A percentile compares a stretch with the other conserved stretches of the same genome.
phyloP scores from a whole-genome alignment of 2,888 invertebrate species.

The Drosophila nigricruria region DNA sequence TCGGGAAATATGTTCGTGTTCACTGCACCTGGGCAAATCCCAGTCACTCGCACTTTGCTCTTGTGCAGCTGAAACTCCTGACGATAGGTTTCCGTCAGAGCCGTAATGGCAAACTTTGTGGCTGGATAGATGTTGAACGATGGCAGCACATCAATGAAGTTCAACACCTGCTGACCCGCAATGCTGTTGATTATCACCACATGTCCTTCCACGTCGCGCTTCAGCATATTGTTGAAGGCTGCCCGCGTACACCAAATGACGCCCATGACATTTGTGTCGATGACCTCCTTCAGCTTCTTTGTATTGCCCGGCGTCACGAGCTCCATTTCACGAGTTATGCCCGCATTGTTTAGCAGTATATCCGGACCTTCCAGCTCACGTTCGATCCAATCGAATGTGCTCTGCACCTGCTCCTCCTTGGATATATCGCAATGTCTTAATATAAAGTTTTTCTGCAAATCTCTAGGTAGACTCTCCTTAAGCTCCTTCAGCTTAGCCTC shows the following conservation, averaged over 20 bases:
- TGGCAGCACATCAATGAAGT: slow-evolving; percentile 83
- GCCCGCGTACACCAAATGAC: slow-evolving; percentile 86
- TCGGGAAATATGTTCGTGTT: slow-evolving; percentile 84
- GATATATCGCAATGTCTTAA: slow-evolving; percentile 86
- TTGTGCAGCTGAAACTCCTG: slow-evolving; percentile 84
- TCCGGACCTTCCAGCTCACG: slow-evolving; percentile 86
- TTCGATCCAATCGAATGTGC: slow-evolving; percentile 86
- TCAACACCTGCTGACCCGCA: slow-evolving; percentile 83
- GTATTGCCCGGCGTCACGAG: slow-evolving; percentile 80
- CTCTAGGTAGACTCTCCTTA: slow-evolving; percentile 64
- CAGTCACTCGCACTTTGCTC: slow-evolving; percentile 82
- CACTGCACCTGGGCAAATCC: slow-evolving; percentile 84
- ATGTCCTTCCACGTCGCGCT: slow-evolving; percentile 86
- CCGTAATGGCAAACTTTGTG: slow-evolving; percentile 84
- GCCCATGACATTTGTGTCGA: slow-evolving; percentile 86
- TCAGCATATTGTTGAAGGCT: slow-evolving; percentile 86
- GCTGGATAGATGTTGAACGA: slow-evolving; percentile 85
- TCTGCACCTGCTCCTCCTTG: slow-evolving; percentile 87
- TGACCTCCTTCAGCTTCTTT: slow-evolving; percentile 82
- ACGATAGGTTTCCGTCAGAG: slow-evolving; percentile 84
- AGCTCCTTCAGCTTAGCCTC: slow-evolving; percentile 83
- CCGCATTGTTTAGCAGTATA: slow-evolving; percentile 88
- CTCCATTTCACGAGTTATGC: slow-evolving; percentile 81
- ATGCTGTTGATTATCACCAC: slow-evolving; percentile 86
- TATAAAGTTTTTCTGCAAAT: slow-evolving; percentile 83